Percentiles rank a stretch among this genome's conserved stretches.
These are phyloP conservation scores for Gandaritis pyraliata DNA, from an alignment of 2,888 invertebrate genomes.

Conservation along the genomic window DNA sequence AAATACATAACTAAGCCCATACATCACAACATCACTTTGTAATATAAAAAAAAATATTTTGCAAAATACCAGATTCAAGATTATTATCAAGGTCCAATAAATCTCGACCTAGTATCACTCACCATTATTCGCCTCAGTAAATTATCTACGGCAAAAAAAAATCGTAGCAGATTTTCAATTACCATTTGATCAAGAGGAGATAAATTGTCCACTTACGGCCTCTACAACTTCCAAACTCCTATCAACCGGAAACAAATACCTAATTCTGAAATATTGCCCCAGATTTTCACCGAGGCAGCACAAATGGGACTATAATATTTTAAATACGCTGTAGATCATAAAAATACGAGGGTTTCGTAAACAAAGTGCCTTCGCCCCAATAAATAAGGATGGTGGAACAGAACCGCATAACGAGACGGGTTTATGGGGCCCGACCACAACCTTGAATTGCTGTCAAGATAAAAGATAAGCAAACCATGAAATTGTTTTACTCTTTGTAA, in stretches of 20 bases:
- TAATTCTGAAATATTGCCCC: constrained; percentile 41
- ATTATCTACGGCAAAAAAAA: constrained; percentile 22
- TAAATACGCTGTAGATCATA: constrained; percentile 58
- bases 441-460: constrained; percentile 42
- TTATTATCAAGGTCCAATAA: constrained; percentile 6
- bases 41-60: no score
- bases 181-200: constrained; percentile 33
- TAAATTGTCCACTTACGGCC: constrained; percentile 39
- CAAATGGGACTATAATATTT: constrained; percentile 56
- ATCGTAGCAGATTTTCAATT: constrained; percentile 24
- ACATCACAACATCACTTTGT: no score
- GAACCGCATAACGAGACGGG: constrained; percentile 48
- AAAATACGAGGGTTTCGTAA: constrained; percentile 59
- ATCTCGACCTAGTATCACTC: background rate
- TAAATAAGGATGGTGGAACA: constrained; percentile 56
- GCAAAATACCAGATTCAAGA: no score
- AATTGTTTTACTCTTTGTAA: constrained; percentile 34
- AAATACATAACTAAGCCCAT: no score
- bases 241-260: constrained; percentile 36
- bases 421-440: constrained; percentile 42
- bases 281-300: constrained; percentile 43
- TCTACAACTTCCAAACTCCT: constrained; percentile 34
- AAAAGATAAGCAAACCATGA: constrained; percentile 37
- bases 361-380: constrained; percentile 57
- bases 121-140: constrained; percentile 1